Base-by-base conservation (phyloP, 2,113 vertebrate species). In the Piprites chloris region DNA sequence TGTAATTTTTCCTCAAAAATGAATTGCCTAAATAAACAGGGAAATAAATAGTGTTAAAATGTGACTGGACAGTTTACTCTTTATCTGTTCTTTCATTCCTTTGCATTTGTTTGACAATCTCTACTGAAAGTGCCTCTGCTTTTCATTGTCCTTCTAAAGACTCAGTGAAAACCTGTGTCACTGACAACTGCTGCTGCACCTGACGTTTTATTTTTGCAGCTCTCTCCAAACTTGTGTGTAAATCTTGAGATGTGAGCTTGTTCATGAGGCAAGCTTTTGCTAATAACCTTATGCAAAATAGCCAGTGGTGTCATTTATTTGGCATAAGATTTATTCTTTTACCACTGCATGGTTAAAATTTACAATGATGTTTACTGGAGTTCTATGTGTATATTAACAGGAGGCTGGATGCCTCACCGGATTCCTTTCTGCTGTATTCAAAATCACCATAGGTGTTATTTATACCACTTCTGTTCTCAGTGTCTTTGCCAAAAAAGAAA, bases 401-500 rank as follows among this genome's bases (percentile, higher is more conserved):
- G 39, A 96, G 69, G 47, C 44, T 88, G 58, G 62, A 90, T 19
- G 20, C 5, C 42, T 87, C 52, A 59, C 17, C 80, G 55, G 52
- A 89, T 94, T 86, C 74, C 49, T 93, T 95, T 95, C 79, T 92
- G 67, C 33, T 63, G 35, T 68, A 90, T 82, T 92, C 71, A 75
- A 94, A 94, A 87, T 95, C 80, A 92, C 35, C 72, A 59, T 77
- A 59, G 28, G 82, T 94, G 88, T 67, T 91, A 86, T 75, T 67
- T 62, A 68, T 95, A 86, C 37, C 66, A 63, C 73, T 73, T 74
- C 90, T 96, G 93, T 85, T 89, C 93, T 95, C 53, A 72, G 24
- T 67, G 55, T 22, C 89, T 89, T 88, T 85, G 75, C 78, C 83
- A 94, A 95, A 90, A 85, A 87, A 63, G 61, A 88, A 91, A 95